Evolutionary conservation across 2,797 vertebrate species (phyloP), one percentile per base, ranked within the genome.

Genomic region (Natrix natrix): DNA sequence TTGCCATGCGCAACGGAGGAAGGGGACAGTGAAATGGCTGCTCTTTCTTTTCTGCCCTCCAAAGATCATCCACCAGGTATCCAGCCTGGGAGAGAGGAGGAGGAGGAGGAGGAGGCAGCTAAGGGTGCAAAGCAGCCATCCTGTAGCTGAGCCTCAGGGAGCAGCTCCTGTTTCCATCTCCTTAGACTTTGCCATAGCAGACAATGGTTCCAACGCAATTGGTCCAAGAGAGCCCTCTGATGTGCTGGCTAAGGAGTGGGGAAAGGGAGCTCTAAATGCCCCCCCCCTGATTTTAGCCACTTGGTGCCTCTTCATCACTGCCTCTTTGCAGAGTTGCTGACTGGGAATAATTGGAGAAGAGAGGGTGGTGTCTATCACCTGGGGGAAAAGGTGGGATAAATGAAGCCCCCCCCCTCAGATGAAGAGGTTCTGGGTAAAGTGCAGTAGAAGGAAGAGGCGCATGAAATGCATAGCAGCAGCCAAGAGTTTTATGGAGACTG

Each of bases 1-100:
- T 96, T 97, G 94, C 93, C 87, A 26, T 94, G 94, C 87, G 94
- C 93, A 95, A 93, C 95, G 96, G 87, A 90, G 93, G 48, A 17
- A 48, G 88, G 91, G 32, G 89, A 91, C 60, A 90, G 95, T 96
- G 94, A 96, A 93, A 95, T 22, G 95, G 94, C 95, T 95, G 94
- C 91, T 90, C 93, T 69, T 61, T 66, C 56, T 20, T 55, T n/a
- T n/a, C 92, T 95, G 91, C 94, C 52, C 90, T 93, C 93, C 93
- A 7, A 54, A 93, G 54, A 69, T 94, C 93, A 14, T 28, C 59
- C 52, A 52, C 56, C n/a, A 37, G 13, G 59, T 88, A 86, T 87
- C 83, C 48, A 60, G 66, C 54, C 66, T 55, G 48, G 61, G 54
- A 94, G 86, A 59, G 87, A 22, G 55, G 43, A 43, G 43, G 43